Evolutionary conservation across 2,797 vertebrate genomes (phyloP).

Genomic region (Hoplostethus mediterraneus): DNA sequence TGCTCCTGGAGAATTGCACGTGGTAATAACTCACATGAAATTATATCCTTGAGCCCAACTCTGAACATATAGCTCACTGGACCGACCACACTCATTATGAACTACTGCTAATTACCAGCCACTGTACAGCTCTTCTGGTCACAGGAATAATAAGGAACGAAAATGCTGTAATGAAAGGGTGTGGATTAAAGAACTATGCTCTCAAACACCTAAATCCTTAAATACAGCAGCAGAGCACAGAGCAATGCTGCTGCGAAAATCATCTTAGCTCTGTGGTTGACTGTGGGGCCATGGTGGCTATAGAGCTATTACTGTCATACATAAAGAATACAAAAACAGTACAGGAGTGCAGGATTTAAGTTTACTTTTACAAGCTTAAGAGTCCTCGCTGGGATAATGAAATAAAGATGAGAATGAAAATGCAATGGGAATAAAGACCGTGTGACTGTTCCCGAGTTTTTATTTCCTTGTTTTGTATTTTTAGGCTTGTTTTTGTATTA

Average conservation of each 20-base stretch:
- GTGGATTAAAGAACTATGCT: conserved; percentile 36
- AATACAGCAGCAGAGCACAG: conserved; percentile 20
- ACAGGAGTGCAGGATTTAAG: conserved; percentile 55
- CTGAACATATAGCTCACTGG: conserved; percentile 62
- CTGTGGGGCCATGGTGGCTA: conserved; percentile 14
- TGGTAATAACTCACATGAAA: conserved; percentile 75
- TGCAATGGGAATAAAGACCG: conserved; percentile 68
- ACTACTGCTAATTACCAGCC: conserved; percentile 62
- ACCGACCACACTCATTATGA: conserved; percentile 71
- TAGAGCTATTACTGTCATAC: conserved; percentile 42
- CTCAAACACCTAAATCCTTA: conserved; percentile 45
- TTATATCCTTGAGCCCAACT: conserved; percentile 69
- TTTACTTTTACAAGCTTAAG: conserved; percentile 62
- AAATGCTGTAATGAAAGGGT: conserved; percentile 45
- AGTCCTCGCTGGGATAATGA: conserved; percentile 70
- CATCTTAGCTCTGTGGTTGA: conserved; percentile 23
- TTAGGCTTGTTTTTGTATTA: conserved; percentile 42
- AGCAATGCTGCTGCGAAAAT: conserved; percentile 27
- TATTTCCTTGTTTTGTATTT: conserved; percentile 55
- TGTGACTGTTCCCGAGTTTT: conserved; percentile 51
- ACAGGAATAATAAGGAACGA: conserved; percentile 43
- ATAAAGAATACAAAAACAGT: conserved; percentile 41
- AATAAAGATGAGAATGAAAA: conserved; percentile 77
- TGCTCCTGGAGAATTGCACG: conserved; percentile 59
- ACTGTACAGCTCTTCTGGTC: conserved; percentile 39